These are phyloP conservation scores for Morelia viridis DNA, from an alignment of 2,797 vertebrate species.

Conservation along the genomic window DNA sequence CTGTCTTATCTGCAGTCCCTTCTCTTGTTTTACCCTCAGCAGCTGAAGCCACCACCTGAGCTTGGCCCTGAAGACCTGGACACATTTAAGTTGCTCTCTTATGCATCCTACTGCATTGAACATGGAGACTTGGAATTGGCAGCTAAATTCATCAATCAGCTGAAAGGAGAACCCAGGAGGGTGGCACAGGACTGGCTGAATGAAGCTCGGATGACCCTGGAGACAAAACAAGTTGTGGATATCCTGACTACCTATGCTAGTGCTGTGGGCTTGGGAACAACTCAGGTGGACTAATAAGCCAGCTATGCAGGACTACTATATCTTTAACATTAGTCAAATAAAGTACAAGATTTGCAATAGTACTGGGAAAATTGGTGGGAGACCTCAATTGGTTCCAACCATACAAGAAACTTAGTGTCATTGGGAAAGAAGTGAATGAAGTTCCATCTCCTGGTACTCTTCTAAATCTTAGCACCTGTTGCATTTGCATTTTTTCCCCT, in stretches of 20 bases:
- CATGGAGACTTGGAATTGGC: conserved; percentile 95
- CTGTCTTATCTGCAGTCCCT: conserved; percentile 92
- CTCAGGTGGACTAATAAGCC: conserved; percentile 79
- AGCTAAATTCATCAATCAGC: conserved; percentile 93
- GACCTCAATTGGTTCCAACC: conserved; percentile 11
- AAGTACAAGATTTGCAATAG: background rate
- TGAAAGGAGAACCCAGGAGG: conserved; percentile 88
- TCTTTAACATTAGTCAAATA: conserved; percentile 6
- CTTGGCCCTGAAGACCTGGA: conserved; percentile 83
- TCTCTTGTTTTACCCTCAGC: conserved; percentile 83
- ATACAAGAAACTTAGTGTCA: background rate
- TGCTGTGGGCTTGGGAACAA: conserved; percentile 90
- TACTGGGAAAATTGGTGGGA: conserved; percentile 34
- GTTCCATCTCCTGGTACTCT: conserved; percentile 57
- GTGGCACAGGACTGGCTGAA: conserved; percentile 93
- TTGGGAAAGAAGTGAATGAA: background rate
- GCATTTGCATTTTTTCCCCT: conserved; percentile 51
- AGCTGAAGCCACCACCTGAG: conserved; percentile 83
- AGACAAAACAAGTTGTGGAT: conserved; percentile 89
- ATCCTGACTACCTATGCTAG: conserved; percentile 92
- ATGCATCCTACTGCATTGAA: conserved; percentile 91
- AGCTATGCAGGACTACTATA: conserved; percentile 18
- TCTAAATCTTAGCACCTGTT: conserved; percentile 60
- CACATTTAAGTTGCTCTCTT: conserved; percentile 90
- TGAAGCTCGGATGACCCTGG: conserved; percentile 90